A percentile compares a stretch with the other conserved stretches of the same genome.
Evolutionary conservation across 2,113 vertebrate species (phyloP).

Genomic region (Antigone vipio): DNA sequence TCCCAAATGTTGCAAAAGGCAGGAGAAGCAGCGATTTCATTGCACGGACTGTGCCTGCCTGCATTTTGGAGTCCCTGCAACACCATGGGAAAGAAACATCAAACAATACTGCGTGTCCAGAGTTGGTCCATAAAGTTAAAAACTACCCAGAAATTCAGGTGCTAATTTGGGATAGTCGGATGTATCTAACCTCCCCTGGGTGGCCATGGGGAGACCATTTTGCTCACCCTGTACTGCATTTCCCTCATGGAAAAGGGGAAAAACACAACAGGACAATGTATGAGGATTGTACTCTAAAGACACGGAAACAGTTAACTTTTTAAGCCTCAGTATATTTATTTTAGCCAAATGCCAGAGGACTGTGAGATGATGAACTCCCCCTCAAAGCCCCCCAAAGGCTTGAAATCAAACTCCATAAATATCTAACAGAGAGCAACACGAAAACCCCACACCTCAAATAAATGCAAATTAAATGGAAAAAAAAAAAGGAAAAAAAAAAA

Average conservation of each 20-base stretch:
- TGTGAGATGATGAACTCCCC: background rate
- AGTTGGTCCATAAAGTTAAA: background rate
- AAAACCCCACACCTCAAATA: background rate
- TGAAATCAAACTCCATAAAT: background rate
- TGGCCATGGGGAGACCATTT: background rate
- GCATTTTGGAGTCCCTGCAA: background rate
- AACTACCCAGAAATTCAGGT: background rate
- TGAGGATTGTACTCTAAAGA: background rate
- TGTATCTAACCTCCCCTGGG: background rate
- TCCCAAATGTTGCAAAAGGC: background rate
- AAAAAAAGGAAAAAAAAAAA: background rate
- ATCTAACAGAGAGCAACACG: background rate
- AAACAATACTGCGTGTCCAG: fast-evolving
- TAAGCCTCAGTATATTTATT: background rate
- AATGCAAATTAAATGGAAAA: background rate
- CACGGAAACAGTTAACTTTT: background rate
- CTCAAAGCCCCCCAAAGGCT: fast-evolving
- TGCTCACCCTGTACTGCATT: background rate
- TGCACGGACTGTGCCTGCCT: fast-evolving
- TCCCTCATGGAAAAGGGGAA: background rate
- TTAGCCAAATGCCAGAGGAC: background rate
- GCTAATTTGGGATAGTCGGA: background rate
- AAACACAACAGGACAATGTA: background rate
- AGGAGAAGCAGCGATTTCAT: background rate
- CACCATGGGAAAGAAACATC: background rate